Conservation (phyloP, 2,113 vertebrate species). For the Alces alces region DNA sequence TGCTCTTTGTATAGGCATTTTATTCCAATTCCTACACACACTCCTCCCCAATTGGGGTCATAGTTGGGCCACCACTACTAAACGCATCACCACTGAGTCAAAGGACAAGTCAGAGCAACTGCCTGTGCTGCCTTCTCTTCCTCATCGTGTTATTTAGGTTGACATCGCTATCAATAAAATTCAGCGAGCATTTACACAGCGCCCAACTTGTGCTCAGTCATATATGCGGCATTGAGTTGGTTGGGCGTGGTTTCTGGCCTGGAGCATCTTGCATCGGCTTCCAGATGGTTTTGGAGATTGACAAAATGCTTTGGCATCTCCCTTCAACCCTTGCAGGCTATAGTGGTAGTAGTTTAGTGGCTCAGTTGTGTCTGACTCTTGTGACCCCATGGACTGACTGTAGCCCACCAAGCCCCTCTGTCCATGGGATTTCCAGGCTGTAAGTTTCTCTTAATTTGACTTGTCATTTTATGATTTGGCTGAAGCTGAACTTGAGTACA, state of each 20-base stretch:
- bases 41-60: not conserved
- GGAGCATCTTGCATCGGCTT: not conserved
- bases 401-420: not conserved
- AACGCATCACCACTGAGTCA: not conserved
- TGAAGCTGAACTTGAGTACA: not conserved
- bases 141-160: not conserved
- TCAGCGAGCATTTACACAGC: not conserved
- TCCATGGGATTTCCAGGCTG: not conserved
- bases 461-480: not conserved
- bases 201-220: not conserved
- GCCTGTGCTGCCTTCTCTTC: not conserved
- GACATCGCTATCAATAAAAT: not conserved
- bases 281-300: not conserved
- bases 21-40: not conserved
- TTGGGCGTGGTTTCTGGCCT: not conserved
- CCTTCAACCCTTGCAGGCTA: not conserved
- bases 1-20: not conserved
- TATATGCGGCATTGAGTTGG: accelerated
- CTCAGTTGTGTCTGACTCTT: not conserved
- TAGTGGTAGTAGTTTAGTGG: not conserved
- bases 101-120: not conserved
- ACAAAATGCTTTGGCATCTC: not conserved
- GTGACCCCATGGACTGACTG: not conserved
- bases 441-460: not conserved
- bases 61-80: not conserved